These are phyloP conservation scores for Polyommatus icarus DNA, from an alignment of 2,888 invertebrate species.

Conservation along the genomic window DNA sequence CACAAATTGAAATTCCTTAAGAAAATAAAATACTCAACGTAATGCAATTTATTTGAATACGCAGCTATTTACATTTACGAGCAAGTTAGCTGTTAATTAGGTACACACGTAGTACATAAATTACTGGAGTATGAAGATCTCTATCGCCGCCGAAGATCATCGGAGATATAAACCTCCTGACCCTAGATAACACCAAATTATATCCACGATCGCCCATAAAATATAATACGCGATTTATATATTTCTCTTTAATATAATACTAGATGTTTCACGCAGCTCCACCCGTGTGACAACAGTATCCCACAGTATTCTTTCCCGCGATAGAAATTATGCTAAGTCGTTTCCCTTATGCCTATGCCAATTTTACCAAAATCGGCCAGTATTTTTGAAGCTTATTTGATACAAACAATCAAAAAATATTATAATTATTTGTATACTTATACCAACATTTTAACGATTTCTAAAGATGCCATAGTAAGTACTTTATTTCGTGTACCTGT, in stretches of 20 bases:
- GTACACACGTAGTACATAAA: slow-evolving; percentile 13
- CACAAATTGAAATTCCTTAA: neutral
- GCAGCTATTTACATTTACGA: neutral
- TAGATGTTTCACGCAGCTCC: neutral
- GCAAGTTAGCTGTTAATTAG: slow-evolving; percentile 10
- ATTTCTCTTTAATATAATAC: neutral
- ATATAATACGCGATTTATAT: slow-evolving; percentile 5
- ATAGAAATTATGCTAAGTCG: too few species aligned
- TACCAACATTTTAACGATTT: too few species aligned
- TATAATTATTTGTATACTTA: too few species aligned
- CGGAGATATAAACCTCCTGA: slow-evolving; percentile 25
- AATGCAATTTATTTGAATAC: neutral
- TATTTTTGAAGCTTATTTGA: too few species aligned
- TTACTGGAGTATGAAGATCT: slow-evolving; percentile 21
- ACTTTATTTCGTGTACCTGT: too few species aligned
- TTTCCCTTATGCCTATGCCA: too few species aligned
- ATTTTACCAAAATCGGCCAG: too few species aligned
- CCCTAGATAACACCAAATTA: slow-evolving; percentile 26
- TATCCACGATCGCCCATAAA: slow-evolving; percentile 28
- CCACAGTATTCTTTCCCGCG: too few species aligned
- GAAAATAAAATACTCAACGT: neutral
- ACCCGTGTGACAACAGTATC: too few species aligned
- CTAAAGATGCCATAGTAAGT: too few species aligned
- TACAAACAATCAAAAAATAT: too few species aligned
- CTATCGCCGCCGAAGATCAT: slow-evolving; percentile 25